phyloP scores from a whole-genome alignment of 2,888 invertebrate species.

The Sphinx pinastri region DNA sequence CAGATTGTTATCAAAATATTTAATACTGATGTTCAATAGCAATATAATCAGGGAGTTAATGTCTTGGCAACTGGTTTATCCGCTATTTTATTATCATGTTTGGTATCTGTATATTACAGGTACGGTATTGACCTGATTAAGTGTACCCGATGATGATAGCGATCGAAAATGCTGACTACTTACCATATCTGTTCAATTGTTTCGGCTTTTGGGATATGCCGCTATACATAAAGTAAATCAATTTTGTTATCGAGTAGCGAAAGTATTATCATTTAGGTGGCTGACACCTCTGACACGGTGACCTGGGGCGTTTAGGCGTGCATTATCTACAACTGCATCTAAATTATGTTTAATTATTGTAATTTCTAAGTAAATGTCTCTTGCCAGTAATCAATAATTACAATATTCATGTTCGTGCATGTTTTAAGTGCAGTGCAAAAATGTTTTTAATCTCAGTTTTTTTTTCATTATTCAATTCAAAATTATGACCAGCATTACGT shows the following conservation, averaged over 20 bases:
- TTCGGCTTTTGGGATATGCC: no score
- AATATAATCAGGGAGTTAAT: constrained; percentile 10
- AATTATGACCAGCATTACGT: no score
- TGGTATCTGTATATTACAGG: constrained; percentile 18
- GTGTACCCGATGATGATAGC: constrained; percentile 21
- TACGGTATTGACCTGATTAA: constrained; percentile 34
- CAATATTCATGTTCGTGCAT: not conserved
- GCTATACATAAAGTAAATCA: not conserved
- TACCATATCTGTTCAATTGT: constrained; percentile 23
- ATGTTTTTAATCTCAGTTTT: no score
- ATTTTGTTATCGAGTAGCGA: constrained; percentile 4
- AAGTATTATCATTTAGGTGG: constrained; percentile 9
- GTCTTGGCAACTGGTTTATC: constrained; percentile 28
- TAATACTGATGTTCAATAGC: constrained; percentile 8
- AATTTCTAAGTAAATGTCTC: constrained; percentile 12
- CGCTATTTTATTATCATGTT: constrained; percentile 29
- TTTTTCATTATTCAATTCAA: no score
- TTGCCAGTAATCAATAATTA: constrained; percentile 1
- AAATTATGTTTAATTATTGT: constrained; percentile 20
- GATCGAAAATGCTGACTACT: constrained; percentile 27
- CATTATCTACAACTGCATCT: constrained; percentile 3
- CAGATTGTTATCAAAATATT: constrained; percentile 4
- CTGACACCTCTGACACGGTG: constrained; percentile 30
- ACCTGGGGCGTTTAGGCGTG: constrained; percentile 23
- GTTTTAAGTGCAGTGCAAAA: not conserved